Evolutionary conservation across 2,113 vertebrate species (phyloP).

Genomic region (Xiphophorus maculatus): DNA sequence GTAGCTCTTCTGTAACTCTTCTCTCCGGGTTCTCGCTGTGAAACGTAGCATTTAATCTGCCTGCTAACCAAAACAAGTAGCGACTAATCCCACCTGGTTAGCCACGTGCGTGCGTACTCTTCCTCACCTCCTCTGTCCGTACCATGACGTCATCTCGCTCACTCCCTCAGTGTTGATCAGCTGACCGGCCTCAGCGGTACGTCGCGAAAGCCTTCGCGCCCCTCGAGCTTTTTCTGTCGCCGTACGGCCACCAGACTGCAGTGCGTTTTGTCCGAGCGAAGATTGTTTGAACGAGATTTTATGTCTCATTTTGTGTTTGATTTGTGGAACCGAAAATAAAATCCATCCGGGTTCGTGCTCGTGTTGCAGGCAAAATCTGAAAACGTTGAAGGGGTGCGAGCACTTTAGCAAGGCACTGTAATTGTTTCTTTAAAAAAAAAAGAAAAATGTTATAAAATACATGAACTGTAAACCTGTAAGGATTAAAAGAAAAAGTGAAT

Average conservation of each 20-base stretch:
- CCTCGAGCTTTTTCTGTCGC: neutral
- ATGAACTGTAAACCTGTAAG: conserved; percentile 10
- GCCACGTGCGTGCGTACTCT: conserved; percentile 16
- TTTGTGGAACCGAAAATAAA: neutral
- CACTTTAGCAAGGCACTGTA: neutral
- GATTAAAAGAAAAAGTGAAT: neutral
- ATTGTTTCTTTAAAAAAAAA: neutral
- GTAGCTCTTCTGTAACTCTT: conserved; percentile 46
- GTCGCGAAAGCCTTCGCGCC: neutral
- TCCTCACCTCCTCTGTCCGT: conserved; percentile 35
- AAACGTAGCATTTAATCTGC: conserved; percentile 67
- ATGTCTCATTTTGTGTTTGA: neutral
- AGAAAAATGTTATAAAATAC: neutral
- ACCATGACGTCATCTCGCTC: conserved; percentile 1
- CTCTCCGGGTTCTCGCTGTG: conserved; percentile 46
- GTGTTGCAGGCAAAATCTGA: too few species aligned
- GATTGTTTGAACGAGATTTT: too few species aligned
- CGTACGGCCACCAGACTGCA: too few species aligned
- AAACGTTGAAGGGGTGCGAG: neutral
- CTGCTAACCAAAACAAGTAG: conserved; percentile 53
- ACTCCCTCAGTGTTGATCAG: conserved; percentile 42
- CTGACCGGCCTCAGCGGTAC: neutral
- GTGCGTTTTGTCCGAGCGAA: too few species aligned
- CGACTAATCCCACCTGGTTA: conserved; percentile 40
- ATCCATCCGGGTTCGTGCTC: neutral